phyloP scores from a whole-genome alignment of 2,113 vertebrate species.

The Baryphthengus martii region DNA sequence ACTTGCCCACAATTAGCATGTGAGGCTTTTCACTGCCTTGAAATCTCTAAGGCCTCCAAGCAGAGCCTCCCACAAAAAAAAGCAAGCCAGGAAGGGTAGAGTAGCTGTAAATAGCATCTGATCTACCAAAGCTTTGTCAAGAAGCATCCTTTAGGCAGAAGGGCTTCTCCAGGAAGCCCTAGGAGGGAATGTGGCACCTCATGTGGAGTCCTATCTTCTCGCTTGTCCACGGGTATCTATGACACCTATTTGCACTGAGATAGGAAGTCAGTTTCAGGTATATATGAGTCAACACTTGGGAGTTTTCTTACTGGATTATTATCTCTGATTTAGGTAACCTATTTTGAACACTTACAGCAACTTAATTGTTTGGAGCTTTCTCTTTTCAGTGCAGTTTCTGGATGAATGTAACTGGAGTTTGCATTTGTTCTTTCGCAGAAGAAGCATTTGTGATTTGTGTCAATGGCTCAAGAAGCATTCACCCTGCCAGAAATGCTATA shows the following conservation, averaged over 20 bases:
- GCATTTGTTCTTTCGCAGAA: neutral
- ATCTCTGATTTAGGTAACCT: neutral
- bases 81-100: neutral
- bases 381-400: neutral
- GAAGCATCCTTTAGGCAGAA: neutral
- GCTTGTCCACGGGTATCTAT: accelerated
- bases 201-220: neutral
- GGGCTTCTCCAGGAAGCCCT: accelerated
- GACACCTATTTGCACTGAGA: neutral
- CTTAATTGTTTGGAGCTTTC: neutral
- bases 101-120: neutral
- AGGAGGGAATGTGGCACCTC: neutral
- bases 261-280: neutral
- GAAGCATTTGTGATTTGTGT: neutral
- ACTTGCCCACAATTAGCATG: accelerated
- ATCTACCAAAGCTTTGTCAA: neutral
- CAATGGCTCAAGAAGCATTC: neutral
- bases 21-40: neutral
- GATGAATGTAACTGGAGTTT: neutral
- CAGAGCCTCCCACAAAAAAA: neutral
- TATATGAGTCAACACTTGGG: neutral
- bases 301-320: neutral
- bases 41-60: neutral
- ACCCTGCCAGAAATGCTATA: neutral
- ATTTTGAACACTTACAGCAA: neutral